Evolutionary conservation across 2,113 vertebrate species (phyloP).

Genomic region (Tragelaphus strepsiceros): DNA sequence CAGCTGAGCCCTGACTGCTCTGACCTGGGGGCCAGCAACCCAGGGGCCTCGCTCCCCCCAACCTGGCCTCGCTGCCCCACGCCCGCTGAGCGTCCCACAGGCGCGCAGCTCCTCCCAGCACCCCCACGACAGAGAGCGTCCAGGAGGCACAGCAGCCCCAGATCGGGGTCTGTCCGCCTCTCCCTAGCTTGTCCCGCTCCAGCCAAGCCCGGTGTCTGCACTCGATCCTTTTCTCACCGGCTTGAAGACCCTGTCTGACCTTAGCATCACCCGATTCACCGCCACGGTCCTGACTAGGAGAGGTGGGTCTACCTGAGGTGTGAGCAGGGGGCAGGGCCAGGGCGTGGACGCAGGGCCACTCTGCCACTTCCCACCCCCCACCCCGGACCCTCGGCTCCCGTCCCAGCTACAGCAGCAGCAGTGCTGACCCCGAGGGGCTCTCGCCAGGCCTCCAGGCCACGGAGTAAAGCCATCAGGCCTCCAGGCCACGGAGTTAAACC

Average conservation of each 20-base stretch:
- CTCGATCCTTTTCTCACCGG: fast-evolving
- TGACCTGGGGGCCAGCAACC: not conserved
- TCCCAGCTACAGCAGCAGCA: fast-evolving
- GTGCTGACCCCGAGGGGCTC: not conserved
- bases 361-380: not conserved
- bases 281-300: fast-evolving
- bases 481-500: fast-evolving
- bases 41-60: fast-evolving
- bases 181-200: fast-evolving
- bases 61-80: fast-evolving
- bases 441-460: fast-evolving
- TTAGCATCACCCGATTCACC: not conserved
- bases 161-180: fast-evolving
- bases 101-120: fast-evolving
- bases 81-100: fast-evolving
- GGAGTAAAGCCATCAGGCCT: fast-evolving
- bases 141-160: not conserved
- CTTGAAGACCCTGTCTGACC: fast-evolving
- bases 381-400: fast-evolving
- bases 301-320: not conserved
- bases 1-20: not conserved
- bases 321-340: not conserved
- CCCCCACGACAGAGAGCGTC: fast-evolving
- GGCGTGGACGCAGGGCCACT: not conserved
- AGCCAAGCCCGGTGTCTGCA: not conserved